Base-by-base conservation (phyloP, 1,140 invertebrate species). In the Orussus abietinus region DNA sequence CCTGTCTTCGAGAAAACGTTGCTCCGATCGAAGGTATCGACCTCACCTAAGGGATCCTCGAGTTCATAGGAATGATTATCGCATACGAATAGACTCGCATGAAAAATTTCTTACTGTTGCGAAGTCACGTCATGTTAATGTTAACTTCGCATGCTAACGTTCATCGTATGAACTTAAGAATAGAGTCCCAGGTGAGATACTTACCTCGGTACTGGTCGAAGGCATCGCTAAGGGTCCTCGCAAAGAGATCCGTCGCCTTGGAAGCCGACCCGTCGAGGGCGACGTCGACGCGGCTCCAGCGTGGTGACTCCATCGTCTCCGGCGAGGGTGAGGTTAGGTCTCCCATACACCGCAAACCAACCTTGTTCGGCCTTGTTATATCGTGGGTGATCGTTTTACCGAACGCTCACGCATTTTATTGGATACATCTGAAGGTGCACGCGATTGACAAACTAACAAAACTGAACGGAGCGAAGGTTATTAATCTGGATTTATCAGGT, bases 161-260 rank as follows among this genome's bases (percentile, higher is more conserved):
- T 19, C 20, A 19, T 13, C 12, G 34, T 35, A 12, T 42, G 13
- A 38, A 2, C 25, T 35, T 25, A 26, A 12, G 6, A 26, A 38
- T 33, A 31, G 11, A 22, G 10, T 28, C 7, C 9, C n/a, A n/a
- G n/a, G n/a, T 10, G 10, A 14, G 12, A 44, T 18, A 60, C 62
- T 56, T 62, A 68, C 65, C 57, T 52, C 53, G 49, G 47, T 60
- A 56, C 10, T 57, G 38, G 4, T 47, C 18, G 13, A 48, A 51
- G 31, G 51, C 28, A 31, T 59, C 42, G 15, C 35, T 30, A 17
- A 66, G 18, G 5, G 34, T 42, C 12, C 5, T 15, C 3, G 26
- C 12, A 31, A 64, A 63, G 17, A 31, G 44, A 37, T 58, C 44
- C 17, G 43, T 40, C 4, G 46, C 42, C 29, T 36, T 42, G 26